Conservation (phyloP, 2,113 vertebrate species). For the Eulemur rufifrons region DNA sequence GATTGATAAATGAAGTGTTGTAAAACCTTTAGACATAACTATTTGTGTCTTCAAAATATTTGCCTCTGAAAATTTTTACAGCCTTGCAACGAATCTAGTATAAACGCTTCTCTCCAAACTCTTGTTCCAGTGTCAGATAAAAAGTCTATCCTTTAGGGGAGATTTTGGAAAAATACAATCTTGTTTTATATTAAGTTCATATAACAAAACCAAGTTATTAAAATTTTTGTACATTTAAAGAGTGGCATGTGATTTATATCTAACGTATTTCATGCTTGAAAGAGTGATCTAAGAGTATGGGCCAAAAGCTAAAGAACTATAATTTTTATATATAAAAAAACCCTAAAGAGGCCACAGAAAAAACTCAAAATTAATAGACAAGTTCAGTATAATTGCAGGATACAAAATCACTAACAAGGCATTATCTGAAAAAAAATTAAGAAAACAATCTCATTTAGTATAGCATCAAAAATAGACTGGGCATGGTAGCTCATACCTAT, state of each 20-base stretch:
- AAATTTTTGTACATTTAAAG: neutral
- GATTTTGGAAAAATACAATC: conserved; percentile 17
- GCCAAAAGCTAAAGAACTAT: neutral
- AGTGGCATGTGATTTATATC: neutral
- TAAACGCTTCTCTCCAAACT: conserved; percentile 6
- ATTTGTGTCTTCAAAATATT: conserved; percentile 27
- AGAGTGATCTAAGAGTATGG: neutral
- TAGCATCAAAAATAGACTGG: neutral
- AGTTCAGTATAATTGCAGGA: neutral
- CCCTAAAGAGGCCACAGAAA: neutral
- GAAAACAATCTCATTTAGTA: neutral
- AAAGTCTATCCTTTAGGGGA: neutral
- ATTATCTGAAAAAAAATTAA: neutral
- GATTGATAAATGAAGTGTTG: conserved; percentile 9
- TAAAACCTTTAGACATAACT: neutral
- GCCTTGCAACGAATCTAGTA: neutral
- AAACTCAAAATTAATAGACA: neutral
- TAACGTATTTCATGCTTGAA: neutral
- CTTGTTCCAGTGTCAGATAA: neutral
- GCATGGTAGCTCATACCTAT: too few species aligned
- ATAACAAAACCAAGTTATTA: neutral
- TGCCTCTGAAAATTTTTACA: conserved; percentile 23
- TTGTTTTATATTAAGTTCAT: neutral
- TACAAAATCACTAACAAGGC: neutral
- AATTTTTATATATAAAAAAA: neutral